Evolutionary conservation across 2,113 vertebrate species (phyloP).

Genomic region (Nibea coibor): DNA sequence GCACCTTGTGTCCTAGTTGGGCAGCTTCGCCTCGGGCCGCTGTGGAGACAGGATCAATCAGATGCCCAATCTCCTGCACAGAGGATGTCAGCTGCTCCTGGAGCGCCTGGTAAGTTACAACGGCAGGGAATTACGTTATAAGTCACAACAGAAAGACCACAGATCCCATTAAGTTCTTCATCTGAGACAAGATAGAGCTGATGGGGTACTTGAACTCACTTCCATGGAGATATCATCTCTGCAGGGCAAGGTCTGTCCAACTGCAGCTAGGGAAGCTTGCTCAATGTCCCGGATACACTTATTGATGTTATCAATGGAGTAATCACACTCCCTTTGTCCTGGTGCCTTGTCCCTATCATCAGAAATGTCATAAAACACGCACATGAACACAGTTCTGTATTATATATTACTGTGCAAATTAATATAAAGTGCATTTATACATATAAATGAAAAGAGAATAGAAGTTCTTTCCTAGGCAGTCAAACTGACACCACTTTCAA

Average conservation of each 20-base stretch:
- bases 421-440: not conserved
- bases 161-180: constrained; percentile 58
- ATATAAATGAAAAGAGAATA: not conserved
- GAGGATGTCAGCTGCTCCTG: constrained; percentile 98
- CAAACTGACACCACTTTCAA: not conserved
- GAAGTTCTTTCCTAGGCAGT: too few relatives aligned
- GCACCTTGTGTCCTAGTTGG: constrained; percentile 97
- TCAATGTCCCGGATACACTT: constrained; percentile 97
- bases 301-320: constrained; percentile 97
- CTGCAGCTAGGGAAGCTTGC: constrained; percentile 93
- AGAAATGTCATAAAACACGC: constrained; percentile 22
- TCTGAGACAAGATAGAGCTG: constrained; percentile 52
- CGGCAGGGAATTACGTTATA: constrained; percentile 39
- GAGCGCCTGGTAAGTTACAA: constrained; percentile 87
- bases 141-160: constrained; percentile 55
- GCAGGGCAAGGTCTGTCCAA: constrained; percentile 94
- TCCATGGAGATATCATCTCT: constrained; percentile 95
- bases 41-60: constrained; percentile 95
- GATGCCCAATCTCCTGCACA: constrained; percentile 97
- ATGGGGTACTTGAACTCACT: constrained; percentile 67
- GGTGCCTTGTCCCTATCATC: constrained; percentile 94
- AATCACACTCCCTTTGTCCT: constrained; percentile 96
- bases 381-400: not conserved
- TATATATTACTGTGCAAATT: not conserved
- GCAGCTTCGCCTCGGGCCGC: constrained; percentile 95